Base-by-base conservation (phyloP, 2,797 vertebrate species). In the Oophaga sylvatica region DNA sequence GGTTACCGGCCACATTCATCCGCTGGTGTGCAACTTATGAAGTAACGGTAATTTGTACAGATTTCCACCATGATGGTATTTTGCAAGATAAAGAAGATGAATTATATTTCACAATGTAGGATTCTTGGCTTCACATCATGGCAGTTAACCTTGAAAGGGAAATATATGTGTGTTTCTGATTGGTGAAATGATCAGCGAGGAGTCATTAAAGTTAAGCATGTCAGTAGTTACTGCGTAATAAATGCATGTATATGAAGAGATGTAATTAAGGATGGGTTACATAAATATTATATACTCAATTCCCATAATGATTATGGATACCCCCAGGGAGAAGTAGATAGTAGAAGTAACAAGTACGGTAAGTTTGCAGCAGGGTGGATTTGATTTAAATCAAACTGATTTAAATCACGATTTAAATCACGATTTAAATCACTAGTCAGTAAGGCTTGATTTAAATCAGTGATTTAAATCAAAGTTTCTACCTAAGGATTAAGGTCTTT, bases 131-230 rank as follows among this genome's bases (percentile, higher is more conserved):
- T 63, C 59, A 7, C 48, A 7, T 19, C 63, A 13, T 63, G 68
- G 45, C 11, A 35, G 59, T 84, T 65, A 84, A 77, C 57, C 71
- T 48, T 84, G 71, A 22, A 53, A 82, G 10, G 29, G 48, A 82
- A 29, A 70, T 56, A n/a, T 68, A 48, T 77, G 26, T 63, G 67
- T 59, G 13, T 62, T 63, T 63, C 29, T 84, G 53, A 70, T 73
- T 2, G 59, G 9, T 12, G 35, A 60, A 26, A 11, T 22, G 56
- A 60, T 73, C 4, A 10, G 26, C 57, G 2, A 60, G 67, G 19
- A 60, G 71, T 62, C 26, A n/a, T 15, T 77, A 77, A 26, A 56
- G 22, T 77, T 56, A 16, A 77, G 73, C n/a, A 48, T 77, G 75
- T 77, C 75, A 56, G 22, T 56, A 22, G 45, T 77, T 56, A 26